Conservation (phyloP, 2,888 invertebrate species). For the Trimorus sp. region DNA sequence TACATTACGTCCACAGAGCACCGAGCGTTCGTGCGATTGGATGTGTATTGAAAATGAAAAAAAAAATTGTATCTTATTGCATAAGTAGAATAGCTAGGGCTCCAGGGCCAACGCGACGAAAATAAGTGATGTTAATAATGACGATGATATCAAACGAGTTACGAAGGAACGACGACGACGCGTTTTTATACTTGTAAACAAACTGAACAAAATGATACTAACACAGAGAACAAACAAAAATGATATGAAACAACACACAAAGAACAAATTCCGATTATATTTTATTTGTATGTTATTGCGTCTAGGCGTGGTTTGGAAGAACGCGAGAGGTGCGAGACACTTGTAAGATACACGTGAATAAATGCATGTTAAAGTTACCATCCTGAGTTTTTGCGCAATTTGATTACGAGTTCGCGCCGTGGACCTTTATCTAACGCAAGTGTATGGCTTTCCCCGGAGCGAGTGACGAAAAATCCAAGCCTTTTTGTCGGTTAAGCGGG, state of each 20-base stretch:
- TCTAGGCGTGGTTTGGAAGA: slow-evolving; percentile 65
- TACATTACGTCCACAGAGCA: slow-evolving; percentile 58
- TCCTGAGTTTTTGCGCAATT: slow-evolving; percentile 35
- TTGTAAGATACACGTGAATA: slow-evolving; percentile 40
- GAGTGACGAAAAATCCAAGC: slow-evolving; percentile 17
- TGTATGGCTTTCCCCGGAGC: slow-evolving; percentile 34
- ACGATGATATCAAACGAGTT: slow-evolving; percentile 69
- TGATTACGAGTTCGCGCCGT: slow-evolving; percentile 32
- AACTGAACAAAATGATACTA: slow-evolving; percentile 56
- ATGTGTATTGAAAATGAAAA: slow-evolving; percentile 58
- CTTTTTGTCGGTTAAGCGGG: too few species aligned
- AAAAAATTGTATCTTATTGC: slow-evolving; percentile 74
- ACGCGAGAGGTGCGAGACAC: slow-evolving; percentile 33
- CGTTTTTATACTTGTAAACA: slow-evolving; percentile 79
- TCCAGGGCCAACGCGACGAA: slow-evolving; percentile 73
- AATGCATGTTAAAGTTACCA: slow-evolving; percentile 38
- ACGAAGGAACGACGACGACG: slow-evolving; percentile 69
- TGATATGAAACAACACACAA: slow-evolving; percentile 59
- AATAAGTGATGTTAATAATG: slow-evolving; percentile 71
- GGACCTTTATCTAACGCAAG: too few species aligned
- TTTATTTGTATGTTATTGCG: slow-evolving; percentile 72
- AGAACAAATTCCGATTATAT: slow-evolving; percentile 74
- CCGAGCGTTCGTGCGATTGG: slow-evolving; percentile 51
- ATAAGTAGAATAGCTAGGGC: slow-evolving; percentile 79
- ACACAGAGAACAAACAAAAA: slow-evolving; percentile 35